Conservation (phyloP, 2,797 vertebrate genomes). For the Sarcoramphus papa region DNA sequence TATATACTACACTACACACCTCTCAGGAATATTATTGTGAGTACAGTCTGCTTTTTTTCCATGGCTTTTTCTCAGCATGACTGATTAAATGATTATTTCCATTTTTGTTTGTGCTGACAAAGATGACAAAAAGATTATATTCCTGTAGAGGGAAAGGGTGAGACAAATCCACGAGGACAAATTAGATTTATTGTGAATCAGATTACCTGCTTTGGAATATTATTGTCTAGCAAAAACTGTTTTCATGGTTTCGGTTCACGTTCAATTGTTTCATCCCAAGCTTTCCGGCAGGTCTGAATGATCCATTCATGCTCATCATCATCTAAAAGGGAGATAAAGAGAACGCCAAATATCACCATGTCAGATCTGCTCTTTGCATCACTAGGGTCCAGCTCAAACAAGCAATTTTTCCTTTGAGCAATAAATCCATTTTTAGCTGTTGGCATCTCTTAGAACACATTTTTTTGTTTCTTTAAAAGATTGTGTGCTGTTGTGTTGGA, state of each 20-base stretch:
- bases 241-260: not conserved
- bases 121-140: constrained; percentile 60
- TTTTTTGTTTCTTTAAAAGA: not conserved
- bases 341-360: not conserved
- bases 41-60: constrained; percentile 19
- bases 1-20: constrained; percentile 11
- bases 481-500: not conserved
- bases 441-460: not conserved
- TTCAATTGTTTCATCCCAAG: constrained; percentile 69
- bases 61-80: constrained; percentile 37
- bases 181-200: not conserved
- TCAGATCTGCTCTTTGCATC: not conserved
- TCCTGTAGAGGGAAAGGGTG: constrained; percentile 29
- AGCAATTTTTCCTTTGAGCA: not conserved
- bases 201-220: not conserved
- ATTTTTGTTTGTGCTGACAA: constrained; percentile 58
- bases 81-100: constrained; percentile 63
- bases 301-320: constrained; percentile 90
- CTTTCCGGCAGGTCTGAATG: constrained; percentile 82
- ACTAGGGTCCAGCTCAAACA: not conserved
- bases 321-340: constrained; percentile 73
- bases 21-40: constrained; percentile 48
- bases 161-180: not conserved
- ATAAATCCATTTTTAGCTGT: not conserved
- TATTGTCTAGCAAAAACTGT: not conserved